Evolutionary conservation across 2,113 vertebrate genomes (phyloP), one percentile per base, ranked within the genome.

Genomic region (Ceuthmochares aereus): DNA sequence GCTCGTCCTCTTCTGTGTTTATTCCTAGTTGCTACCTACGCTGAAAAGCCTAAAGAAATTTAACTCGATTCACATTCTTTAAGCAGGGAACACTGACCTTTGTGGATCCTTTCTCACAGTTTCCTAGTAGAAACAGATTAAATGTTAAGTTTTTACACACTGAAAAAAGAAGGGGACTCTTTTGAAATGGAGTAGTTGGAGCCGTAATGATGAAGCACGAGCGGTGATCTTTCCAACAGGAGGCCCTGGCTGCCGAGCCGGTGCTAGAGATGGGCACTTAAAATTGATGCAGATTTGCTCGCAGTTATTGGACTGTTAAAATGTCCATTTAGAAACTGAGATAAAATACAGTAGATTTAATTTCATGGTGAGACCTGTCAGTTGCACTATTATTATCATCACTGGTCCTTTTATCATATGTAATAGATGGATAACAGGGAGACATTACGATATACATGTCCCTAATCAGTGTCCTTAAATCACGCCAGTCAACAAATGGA

Each of bases 1-100:
- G 83, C 96, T 96, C 95, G 37, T 95, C 97, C 93, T 96, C 94
- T 87, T 93, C 78, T 66, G 9, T 95, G 95, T 97, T 98, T 96
- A 95, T 96, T 97, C 96, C 97, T 84, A 16, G 5, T 97, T 23
- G 40, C 91, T 97, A 93, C 97, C 96, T 95, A 62, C 14, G 8
- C 92, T 78, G 93, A 93, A 82, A 93, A 95, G 84, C 95, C 93
- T 95, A 56, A 95, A 96, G 93, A 96, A 95, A 94, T 95, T 32
- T 86, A 80, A 58, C 92, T 91, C 2, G 3, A 55, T 75, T 96
- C 72, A 80, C 4, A 82, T 96, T 93, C 93, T 97, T 96, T 34
- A 96, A 95, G 42, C 73, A 32, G 64, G 51, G 85, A 74, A 40
- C 30, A 26, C 89, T 92, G 94, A 96, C 95, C 93, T 94, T 87